Conservation (phyloP, 2,888 invertebrate genomes). For the Drosophila bunnanda region DNA sequence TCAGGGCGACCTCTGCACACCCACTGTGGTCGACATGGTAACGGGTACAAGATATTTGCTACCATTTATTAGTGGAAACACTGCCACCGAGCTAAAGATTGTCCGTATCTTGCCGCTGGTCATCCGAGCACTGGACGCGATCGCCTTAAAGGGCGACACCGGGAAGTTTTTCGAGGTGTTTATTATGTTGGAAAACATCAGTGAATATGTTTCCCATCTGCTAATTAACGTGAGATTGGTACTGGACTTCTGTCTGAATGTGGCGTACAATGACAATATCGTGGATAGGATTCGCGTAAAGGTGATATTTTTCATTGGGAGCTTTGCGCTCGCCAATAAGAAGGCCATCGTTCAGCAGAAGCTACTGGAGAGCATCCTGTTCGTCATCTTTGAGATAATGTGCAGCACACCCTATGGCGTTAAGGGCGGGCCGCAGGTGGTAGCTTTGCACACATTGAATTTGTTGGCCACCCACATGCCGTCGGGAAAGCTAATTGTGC, state of each 20-base stretch:
- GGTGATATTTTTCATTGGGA: constrained; percentile 78
- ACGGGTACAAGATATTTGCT: constrained; percentile 88
- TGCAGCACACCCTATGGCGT: constrained; percentile 58
- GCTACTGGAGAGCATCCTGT: constrained; percentile 88
- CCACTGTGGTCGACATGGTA: constrained; percentile 83
- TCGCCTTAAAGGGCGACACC: constrained; percentile 86
- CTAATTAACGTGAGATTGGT: constrained; percentile 87
- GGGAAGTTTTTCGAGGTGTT: constrained; percentile 85
- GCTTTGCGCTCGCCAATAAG: constrained; percentile 82
- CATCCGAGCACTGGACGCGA: constrained; percentile 87
- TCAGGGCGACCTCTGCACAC: constrained; percentile 81
- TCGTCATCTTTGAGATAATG: constrained; percentile 87
- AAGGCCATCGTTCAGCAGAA: constrained; percentile 89
- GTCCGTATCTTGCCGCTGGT: constrained; percentile 88
- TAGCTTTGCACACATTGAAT: no score
- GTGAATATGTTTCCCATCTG: constrained; percentile 81
- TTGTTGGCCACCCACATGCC: constrained; percentile 90
- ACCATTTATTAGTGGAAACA: constrained; percentile 88
- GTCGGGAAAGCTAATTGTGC: constrained; percentile 89
- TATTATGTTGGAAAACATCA: constrained; percentile 83
- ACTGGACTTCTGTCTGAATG: constrained; percentile 88
- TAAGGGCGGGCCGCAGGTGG: constrained; percentile 83
- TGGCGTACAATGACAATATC: constrained; percentile 86
- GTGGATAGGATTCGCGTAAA: constrained; percentile 88
- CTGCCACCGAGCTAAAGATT: constrained; percentile 85